Evolutionary conservation across 1,140 invertebrate genomes (phyloP).

Genomic region (Eumaeus atala): DNA sequence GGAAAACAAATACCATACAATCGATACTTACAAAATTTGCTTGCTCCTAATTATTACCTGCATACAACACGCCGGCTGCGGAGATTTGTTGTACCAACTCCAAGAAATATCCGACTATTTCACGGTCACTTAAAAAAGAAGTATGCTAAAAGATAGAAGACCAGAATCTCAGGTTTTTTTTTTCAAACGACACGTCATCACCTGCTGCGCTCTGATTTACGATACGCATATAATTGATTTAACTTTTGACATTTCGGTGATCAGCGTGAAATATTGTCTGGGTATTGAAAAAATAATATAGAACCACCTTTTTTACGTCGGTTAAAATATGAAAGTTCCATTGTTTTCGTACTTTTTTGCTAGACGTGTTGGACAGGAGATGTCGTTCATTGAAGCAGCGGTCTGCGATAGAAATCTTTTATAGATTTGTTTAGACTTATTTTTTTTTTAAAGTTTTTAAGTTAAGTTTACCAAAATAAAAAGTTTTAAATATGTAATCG

Average conservation of each 20-base stretch:
- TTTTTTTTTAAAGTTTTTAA: too few relatives aligned
- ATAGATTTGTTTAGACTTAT: too few relatives aligned
- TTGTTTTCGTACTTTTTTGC: not conserved
- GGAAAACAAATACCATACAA: too few relatives aligned
- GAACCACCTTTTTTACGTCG: not conserved
- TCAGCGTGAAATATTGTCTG: constrained; percentile 3
- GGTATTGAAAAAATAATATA: not conserved
- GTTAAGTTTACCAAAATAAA: too few relatives aligned
- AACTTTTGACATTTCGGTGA: not conserved
- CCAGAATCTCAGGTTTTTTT: too few relatives aligned
- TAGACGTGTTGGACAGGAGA: not conserved
- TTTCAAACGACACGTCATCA: not conserved
- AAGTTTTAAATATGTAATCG: too few relatives aligned
- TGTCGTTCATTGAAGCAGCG: too few relatives aligned
- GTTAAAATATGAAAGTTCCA: not conserved
- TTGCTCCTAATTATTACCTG: not conserved
- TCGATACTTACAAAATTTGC: not conserved
- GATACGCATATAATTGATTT: constrained; percentile 4
- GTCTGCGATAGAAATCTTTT: not conserved
- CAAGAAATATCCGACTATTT: not conserved
- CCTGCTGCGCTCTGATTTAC: not conserved
- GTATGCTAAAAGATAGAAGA: not conserved
- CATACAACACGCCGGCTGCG: not conserved
- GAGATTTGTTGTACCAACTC: not conserved
- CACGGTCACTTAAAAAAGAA: constrained; percentile 1